phyloP scores from a whole-genome alignment of 92 coral and sea anemone genomes.

The Epizoanthus scotinus region DNA sequence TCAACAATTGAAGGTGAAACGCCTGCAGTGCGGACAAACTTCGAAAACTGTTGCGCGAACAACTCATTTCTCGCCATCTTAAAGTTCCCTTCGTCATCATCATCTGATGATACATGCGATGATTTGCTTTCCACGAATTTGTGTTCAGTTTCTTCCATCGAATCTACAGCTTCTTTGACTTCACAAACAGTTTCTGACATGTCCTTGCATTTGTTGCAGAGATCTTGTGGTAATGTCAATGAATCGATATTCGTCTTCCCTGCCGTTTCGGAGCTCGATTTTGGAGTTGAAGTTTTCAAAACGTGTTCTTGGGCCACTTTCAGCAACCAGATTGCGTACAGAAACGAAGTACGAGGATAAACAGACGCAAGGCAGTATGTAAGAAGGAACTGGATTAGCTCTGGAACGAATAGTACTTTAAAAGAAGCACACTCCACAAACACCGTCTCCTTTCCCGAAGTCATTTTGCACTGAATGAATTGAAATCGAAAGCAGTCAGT shows the following conservation, averaged over 20 bases:
- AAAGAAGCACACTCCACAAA: background rate
- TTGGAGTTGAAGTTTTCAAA: background rate
- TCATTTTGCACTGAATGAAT: conserved; percentile 17
- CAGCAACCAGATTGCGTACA: conserved; percentile 26
- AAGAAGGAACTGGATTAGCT: conserved; percentile 17
- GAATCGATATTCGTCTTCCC: background rate
- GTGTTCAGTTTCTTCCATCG: background rate
- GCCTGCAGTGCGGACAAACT: background rate
- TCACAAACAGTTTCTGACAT: no score
- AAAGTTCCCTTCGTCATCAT: background rate
- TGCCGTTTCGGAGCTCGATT: background rate
- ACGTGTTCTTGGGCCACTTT: conserved; percentile 4
- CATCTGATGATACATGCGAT: background rate
- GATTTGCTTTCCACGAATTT: background rate
- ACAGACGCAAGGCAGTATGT: conserved; percentile 3
- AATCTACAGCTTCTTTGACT: background rate
- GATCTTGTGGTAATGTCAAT: no score
- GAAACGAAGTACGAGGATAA: conserved; percentile 8
- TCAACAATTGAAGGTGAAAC: background rate
- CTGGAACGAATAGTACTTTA: background rate
- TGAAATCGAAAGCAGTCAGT: no score
- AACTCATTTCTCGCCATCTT: background rate
- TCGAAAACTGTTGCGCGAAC: no score
- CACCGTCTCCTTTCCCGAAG: background rate
- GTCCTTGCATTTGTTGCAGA: no score